A percentile compares a stretch with the other conserved stretches of the same genome.
Conservation (phyloP, 2,888 invertebrate species). For the Pristionchus exspectatus region DNA sequence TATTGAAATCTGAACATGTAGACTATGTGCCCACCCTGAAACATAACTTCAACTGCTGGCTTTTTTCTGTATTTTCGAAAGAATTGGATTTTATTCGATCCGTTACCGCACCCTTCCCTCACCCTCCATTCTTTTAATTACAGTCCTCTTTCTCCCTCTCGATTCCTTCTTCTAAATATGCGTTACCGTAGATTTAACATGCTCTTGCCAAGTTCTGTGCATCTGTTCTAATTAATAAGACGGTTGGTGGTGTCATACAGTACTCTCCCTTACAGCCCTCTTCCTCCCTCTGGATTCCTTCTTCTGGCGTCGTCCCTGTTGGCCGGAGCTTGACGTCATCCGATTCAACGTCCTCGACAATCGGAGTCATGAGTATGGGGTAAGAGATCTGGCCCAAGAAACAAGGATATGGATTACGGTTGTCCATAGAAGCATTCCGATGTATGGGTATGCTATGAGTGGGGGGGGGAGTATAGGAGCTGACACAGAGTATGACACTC, state of each 20-base stretch:
- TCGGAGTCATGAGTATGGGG: slow-evolving; percentile 96
- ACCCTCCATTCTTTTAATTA: slow-evolving; percentile 79
- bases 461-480: neutral
- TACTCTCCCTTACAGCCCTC: slow-evolving; percentile 84
- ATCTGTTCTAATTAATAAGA: no score
- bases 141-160: slow-evolving; percentile 87
- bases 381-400: no score
- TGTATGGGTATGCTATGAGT: no score
- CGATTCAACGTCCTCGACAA: slow-evolving; percentile 96
- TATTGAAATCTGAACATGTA: no score
- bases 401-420: no score
- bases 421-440: no score
- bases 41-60: neutral
- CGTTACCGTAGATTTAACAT: no score
- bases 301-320: slow-evolving; percentile 91
- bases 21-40: neutral
- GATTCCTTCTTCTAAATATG: no score
- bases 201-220: no score
- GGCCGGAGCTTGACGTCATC: slow-evolving; percentile 98
- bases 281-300: slow-evolving; percentile 91
- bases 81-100: neutral
- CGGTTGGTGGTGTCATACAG: no score
- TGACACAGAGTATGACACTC: neutral
- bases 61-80: neutral
- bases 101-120: neutral